Evolutionary conservation across 2,888 invertebrate species (phyloP).

Genomic region (Drosophila mercatorum): DNA sequence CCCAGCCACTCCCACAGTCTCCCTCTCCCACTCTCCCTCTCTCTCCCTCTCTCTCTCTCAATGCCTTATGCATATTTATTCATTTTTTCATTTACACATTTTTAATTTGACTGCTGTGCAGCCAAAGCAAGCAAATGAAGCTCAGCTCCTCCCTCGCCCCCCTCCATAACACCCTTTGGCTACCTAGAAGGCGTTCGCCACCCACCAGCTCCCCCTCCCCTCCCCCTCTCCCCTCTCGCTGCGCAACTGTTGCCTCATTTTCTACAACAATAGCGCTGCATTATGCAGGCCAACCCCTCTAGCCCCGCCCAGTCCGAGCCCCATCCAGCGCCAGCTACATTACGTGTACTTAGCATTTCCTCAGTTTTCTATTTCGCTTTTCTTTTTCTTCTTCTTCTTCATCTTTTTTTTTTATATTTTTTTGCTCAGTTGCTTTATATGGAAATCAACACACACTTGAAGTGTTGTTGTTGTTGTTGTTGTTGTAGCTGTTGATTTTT

Average conservation of each 20-base stretch:
- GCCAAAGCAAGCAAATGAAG: slow-evolving; percentile 54
- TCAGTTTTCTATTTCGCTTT: slow-evolving; percentile 36
- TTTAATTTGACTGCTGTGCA: slow-evolving; percentile 73
- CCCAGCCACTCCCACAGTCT: not conserved
- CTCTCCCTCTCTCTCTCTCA: not conserved
- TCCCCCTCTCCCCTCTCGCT: not conserved
- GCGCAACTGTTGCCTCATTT: slow-evolving; percentile 45
- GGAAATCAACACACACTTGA: slow-evolving; percentile 77
- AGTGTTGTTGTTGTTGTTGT: slow-evolving; percentile 46
- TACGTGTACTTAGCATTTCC: slow-evolving; percentile 77
- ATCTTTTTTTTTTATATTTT: slow-evolving; percentile 2
- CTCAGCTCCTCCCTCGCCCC: not conserved
- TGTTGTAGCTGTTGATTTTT: slow-evolving; percentile 73
- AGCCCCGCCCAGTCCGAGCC: not conserved
- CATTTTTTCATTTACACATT: slow-evolving; percentile 78
- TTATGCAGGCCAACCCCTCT: slow-evolving; percentile 21
- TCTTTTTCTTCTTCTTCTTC: not conserved
- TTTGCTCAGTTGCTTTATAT: slow-evolving; percentile 72
- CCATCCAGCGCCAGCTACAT: slow-evolving; percentile 26
- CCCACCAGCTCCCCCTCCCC: too few species aligned
- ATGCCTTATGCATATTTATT: slow-evolving; percentile 66
- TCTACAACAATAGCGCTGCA: slow-evolving; percentile 62
- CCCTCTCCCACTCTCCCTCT: too few species aligned
- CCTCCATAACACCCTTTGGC: not conserved
- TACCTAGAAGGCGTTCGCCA: slow-evolving; percentile 15